Evolutionary conservation across 2,113 vertebrate genomes (phyloP).

Genomic region (Lethenteron reissneri): DNA sequence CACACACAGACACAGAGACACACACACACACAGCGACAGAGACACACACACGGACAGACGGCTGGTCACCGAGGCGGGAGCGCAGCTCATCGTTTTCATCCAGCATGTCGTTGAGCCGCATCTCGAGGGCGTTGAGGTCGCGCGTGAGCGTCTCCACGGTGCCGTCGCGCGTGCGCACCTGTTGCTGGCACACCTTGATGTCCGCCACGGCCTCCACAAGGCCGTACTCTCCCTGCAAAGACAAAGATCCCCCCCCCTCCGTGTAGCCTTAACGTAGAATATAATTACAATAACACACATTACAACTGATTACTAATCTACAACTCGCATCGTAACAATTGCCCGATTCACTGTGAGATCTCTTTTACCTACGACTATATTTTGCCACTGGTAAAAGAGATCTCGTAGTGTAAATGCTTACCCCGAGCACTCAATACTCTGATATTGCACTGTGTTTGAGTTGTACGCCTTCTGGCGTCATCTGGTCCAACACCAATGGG

Average conservation of each 20-base stretch:
- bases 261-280: no score
- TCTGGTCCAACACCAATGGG: no score
- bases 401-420: no score
- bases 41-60: not conserved
- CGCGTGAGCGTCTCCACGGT: conserved; percentile 52
- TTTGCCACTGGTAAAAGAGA: no score
- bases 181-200: conserved; percentile 59
- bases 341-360: no score
- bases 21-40: not conserved
- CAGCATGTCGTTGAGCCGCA: conserved; percentile 58
- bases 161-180: conserved; percentile 38
- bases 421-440: no score
- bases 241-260: not conserved
- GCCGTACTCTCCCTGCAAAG: conserved; percentile 51
- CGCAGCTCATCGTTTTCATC: conserved; percentile 83
- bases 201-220: conserved; percentile 63
- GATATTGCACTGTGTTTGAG: no score
- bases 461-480: no score
- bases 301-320: no score
- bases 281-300: no score
- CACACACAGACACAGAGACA: not conserved
- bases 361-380: no score
- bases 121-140: conserved; percentile 60
- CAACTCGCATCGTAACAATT: no score
- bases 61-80: conserved; percentile 40